Evolutionary conservation across 2,888 invertebrate species (phyloP), one percentile per base, ranked within the genome.

Genomic region (Pammene aurita): DNA sequence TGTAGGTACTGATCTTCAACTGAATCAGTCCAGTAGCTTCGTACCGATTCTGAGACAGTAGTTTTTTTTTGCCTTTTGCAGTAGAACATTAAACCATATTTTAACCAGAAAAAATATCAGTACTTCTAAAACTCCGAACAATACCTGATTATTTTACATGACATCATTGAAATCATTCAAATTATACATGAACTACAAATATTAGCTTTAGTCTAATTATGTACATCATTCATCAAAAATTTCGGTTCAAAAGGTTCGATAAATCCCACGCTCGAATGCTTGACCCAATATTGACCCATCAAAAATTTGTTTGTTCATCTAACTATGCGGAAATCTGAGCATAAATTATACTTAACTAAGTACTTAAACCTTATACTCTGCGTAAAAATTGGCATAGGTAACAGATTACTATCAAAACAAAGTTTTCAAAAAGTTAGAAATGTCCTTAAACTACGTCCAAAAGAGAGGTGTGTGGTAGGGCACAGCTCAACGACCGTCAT

Each of bases 301-400:
- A 44, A 68, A 64, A 54, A 18, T 44, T n/a, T 64, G 56, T 68
- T 68, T 68, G 52, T 11, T 52, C 57, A 26, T 57, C 18, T 68
- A 50, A 68, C 63, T 68, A 46, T 18, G 50, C 56, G 67, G 57
- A 68, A 63, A 50, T 16, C 26, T 26, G 26, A 26, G 11, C 7
- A 7, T 55, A 50, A 57, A 68, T 50, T 63, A n/a, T n/a, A n/a
- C n/a, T n/a, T n/a, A n/a, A n/a, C n/a, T 44, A 11, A 18, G 48
- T 16, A 16, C 48, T 26, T 26, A 26, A 26, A 26, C 26, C 4
- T 26, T 26, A 26, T 26, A 26, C 2, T 26, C 1, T 26, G 5
- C 14, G 48, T 16, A 16, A 48, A 16, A 13, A 26, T 2, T 26
- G 1, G 4, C 26, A 26, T 26, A 26, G 26, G 2, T 26, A 26